Conservation (phyloP, 1,140 invertebrate genomes). For the Cotesia typhae region DNA sequence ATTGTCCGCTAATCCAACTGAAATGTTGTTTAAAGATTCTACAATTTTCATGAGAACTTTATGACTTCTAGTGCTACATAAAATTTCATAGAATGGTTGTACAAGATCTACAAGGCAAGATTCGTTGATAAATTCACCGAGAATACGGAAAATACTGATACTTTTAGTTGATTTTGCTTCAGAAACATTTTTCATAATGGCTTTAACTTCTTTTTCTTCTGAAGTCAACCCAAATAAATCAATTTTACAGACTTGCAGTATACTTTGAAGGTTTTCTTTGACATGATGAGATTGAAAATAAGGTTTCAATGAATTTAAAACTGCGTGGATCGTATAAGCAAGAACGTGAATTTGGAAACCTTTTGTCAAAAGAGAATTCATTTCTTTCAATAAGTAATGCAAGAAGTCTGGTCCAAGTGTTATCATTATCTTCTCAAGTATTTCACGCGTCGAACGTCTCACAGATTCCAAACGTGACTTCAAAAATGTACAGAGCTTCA, state of each 20-base stretch:
- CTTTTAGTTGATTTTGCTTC: constrained; percentile 88
- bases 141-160: constrained; percentile 84
- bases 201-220: constrained; percentile 91
- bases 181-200: constrained; percentile 80
- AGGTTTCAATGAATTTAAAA: constrained; percentile 77
- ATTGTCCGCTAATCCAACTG: constrained; percentile 83
- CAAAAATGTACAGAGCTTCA: constrained; percentile 89
- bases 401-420: constrained; percentile 87
- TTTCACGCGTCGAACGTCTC: constrained; percentile 84
- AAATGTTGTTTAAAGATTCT: constrained; percentile 81
- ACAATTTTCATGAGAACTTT: constrained; percentile 83
- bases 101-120: constrained; percentile 80
- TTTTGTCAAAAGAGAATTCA: constrained; percentile 81
- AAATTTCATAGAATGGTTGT: constrained; percentile 82
- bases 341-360: constrained; percentile 96
- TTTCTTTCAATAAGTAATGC: constrained; percentile 79
- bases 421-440: constrained; percentile 87
- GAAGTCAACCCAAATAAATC: constrained; percentile 88
- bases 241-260: constrained; percentile 82
- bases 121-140: constrained; percentile 82
- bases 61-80: constrained; percentile 79
- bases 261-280: constrained; percentile 77
- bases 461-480: constrained; percentile 91
- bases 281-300: constrained; percentile 77
- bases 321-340: constrained; percentile 85